Evolutionary conservation across 2,797 vertebrate genomes (phyloP), one percentile per base, ranked within the genome.

Genomic region (Argyrosomus regius): DNA sequence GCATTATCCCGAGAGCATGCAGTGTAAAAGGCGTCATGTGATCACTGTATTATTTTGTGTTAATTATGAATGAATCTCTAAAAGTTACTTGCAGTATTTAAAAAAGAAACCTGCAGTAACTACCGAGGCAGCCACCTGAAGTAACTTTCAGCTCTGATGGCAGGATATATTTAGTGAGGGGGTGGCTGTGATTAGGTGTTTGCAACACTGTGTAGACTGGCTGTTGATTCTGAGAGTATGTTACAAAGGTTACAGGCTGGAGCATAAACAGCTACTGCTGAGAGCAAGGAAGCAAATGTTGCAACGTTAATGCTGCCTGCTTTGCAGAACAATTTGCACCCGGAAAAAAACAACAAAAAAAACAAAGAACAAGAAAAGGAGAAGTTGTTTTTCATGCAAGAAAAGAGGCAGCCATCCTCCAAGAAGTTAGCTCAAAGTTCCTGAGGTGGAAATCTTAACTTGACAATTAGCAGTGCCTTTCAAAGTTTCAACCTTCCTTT

Each of bases 251-350:
- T 84, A 86, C 52, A 71, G 72, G 31, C 77, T 50, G 76, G 63
- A 76, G 72, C 41, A 31, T 11, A 75, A 76, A 81, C 75, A 69
- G 45, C 83, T 80, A 24, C 78, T 73, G 75, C 71, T 59, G 58
- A 73, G 56, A 78, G 87, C 74, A 57, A 79, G 83, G 78, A 87
- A 88, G 78, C 88, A 68, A 39, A 22, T 91, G 82, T 91, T 87
- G 91, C 87, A 92, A 92, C n/a, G 16, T 48, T 13, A 77, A 81
- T 46, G 82, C 64, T 76, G 77, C 17, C 46, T 62, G 62, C 77
- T 75, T 90, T 89, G 87, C 87, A 83, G 79, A 90, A 83, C 75
- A 75, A 81, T 77, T 50, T 80, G 76, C 79, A 88, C 31, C 46
- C 46, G 72, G 75, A 78, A 78, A 71, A 87, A 79, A 79, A n/a